Conservation (phyloP, 2,888 invertebrate species). For the Nomada fabriciana region DNA sequence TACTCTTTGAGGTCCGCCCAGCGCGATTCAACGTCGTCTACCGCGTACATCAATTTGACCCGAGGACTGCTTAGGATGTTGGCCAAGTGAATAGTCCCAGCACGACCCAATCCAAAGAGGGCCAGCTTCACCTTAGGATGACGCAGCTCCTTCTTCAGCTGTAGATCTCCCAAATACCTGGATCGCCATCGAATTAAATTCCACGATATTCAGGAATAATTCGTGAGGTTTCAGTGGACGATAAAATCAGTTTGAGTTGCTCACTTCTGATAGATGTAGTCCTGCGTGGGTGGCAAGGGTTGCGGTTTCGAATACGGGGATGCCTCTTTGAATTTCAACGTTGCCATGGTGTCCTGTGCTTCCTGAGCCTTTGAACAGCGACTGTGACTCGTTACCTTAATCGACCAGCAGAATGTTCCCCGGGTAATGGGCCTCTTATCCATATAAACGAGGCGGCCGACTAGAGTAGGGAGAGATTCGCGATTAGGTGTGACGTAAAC, state of each 20-base stretch:
- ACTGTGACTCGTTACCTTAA: not conserved
- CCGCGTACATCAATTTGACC: slow-evolving; percentile 86
- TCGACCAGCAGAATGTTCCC: not conserved
- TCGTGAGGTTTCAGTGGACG: not conserved
- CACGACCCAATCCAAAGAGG: slow-evolving; percentile 87
- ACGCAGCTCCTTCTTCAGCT: slow-evolving; percentile 62
- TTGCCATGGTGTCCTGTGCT: slow-evolving; percentile 84
- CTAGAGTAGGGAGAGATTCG: slow-evolving; percentile 27
- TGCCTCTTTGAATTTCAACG: slow-evolving; percentile 84
- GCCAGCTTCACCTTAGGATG: slow-evolving; percentile 84
- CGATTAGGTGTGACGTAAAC: slow-evolving; percentile 15
- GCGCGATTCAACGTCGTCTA: slow-evolving; percentile 85
- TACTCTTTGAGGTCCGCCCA: slow-evolving; percentile 85
- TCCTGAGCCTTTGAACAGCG: too few relatives aligned
- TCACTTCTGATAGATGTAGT: slow-evolving; percentile 85
- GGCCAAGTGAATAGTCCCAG: slow-evolving; percentile 87
- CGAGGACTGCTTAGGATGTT: slow-evolving; percentile 85
- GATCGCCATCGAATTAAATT: not conserved
- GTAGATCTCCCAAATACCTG: slow-evolving; percentile 84
- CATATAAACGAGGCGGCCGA: slow-evolving; percentile 1
- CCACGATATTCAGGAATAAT: not conserved
- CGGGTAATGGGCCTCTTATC: slow-evolving; percentile 25
- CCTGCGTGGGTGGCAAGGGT: slow-evolving; percentile 83
- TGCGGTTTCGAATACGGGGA: slow-evolving; percentile 85
- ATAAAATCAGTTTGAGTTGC: not conserved